Conservation (phyloP, 2,888 invertebrate genomes). For the Xestoiulus laeticollis region DNA sequence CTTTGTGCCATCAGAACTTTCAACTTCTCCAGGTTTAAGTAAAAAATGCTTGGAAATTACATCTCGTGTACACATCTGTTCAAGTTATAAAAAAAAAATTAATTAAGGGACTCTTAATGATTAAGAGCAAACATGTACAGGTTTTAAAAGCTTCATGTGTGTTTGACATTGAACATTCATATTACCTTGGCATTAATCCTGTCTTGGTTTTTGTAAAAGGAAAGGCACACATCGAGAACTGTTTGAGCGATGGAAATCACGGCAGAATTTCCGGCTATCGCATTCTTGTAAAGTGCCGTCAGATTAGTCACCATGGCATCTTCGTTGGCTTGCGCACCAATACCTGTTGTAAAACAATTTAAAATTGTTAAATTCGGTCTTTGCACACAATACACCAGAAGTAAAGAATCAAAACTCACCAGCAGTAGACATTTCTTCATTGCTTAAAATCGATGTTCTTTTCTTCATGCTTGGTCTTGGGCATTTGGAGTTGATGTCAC, state of each 20-base stretch:
- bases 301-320: background rate
- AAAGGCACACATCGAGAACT: background rate
- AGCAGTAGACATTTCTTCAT: background rate
- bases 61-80: constrained; percentile 32
- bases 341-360: background rate
- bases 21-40: constrained; percentile 17
- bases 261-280: background rate
- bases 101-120: no score
- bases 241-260: background rate
- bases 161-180: background rate
- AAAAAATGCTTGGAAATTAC: constrained; percentile 16
- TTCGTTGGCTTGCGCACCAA: background rate
- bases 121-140: no score
- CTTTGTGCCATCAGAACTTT: constrained; percentile 2
- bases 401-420: background rate
- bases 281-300: background rate
- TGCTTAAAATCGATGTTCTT: background rate
- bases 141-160: no score
- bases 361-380: background rate
- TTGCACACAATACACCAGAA: no score
- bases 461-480: background rate
- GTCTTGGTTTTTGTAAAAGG: background rate
- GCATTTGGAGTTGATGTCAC: background rate
- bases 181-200: constrained; percentile 12
- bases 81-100: background rate